These are phyloP conservation scores for Cyprinodon tularosa DNA, from an alignment of 2,113 vertebrate species.

Conservation along the genomic window DNA sequence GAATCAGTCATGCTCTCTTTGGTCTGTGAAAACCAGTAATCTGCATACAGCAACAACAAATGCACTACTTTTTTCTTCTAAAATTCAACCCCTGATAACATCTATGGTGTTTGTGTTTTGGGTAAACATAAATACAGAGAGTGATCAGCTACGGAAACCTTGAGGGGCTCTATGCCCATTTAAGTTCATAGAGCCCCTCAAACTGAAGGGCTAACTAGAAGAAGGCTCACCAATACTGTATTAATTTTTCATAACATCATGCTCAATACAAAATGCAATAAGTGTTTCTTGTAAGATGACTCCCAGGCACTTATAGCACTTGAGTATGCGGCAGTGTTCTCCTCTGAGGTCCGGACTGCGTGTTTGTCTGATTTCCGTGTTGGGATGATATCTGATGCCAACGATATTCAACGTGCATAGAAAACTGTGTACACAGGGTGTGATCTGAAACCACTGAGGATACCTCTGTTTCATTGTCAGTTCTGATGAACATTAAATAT, in stretches of 20 bases:
- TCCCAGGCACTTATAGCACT: conserved; percentile 80
- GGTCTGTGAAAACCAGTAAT: conserved; percentile 49
- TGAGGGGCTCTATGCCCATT: conserved; percentile 27
- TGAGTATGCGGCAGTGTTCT: conserved; percentile 72
- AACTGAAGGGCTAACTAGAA: conserved; percentile 52
- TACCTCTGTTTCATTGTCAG: neutral
- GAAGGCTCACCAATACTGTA: conserved; percentile 66
- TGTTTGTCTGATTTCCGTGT: conserved; percentile 67
- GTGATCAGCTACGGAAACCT: conserved; percentile 5
- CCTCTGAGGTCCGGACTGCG: conserved; percentile 57
- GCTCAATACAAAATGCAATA: conserved; percentile 85
- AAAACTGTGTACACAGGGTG: neutral
- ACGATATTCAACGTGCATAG: conserved; percentile 38
- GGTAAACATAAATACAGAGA: conserved; percentile 31
- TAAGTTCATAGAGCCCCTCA: conserved; percentile 32
- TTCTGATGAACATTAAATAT: neutral
- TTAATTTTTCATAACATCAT: conserved; percentile 85
- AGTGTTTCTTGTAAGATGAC: conserved; percentile 84
- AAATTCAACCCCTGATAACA: conserved; percentile 2
- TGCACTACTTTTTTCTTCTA: conserved; percentile 12
- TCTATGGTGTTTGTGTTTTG: neutral
- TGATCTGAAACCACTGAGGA: neutral
- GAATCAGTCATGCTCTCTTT: conserved; percentile 33
- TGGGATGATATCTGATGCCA: conserved; percentile 69
- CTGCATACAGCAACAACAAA: conserved; percentile 24